Evolutionary conservation across 2,797 vertebrate genomes (phyloP).

Genomic region (Catamblyrhynchus diadema): DNA sequence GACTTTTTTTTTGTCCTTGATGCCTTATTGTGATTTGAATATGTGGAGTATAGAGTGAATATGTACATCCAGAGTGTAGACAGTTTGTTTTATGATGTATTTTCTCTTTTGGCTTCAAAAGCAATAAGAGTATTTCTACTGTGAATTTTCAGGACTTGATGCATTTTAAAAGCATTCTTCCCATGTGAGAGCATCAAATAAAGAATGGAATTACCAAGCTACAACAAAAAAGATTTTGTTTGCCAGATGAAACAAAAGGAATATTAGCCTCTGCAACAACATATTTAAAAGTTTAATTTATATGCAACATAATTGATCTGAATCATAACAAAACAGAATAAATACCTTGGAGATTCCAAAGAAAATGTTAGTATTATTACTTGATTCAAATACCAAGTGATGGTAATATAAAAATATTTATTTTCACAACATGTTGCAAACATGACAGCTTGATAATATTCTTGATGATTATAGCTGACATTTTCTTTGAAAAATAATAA

Average conservation of each 20-base stretch:
- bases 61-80: background rate
- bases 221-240: background rate
- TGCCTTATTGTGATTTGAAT: background rate
- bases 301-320: background rate
- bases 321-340: background rate
- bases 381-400: background rate
- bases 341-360: background rate
- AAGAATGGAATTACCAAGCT: background rate
- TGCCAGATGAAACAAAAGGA: background rate
- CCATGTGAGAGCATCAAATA: background rate
- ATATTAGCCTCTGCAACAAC: background rate
- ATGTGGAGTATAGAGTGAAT: background rate
- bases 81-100: background rate
- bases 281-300: background rate
- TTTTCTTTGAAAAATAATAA: conserved; percentile 14
- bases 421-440: background rate
- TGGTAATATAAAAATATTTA: background rate
- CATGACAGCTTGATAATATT: conserved; percentile 4
- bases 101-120: background rate
- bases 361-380: background rate
- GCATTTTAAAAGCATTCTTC: background rate
- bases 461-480: background rate
- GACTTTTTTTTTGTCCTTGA: background rate
- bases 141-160: background rate
- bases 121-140: background rate